Evolutionary conservation across 2,113 vertebrate genomes (phyloP).

Genomic region (Sisor rabdophorus): DNA sequence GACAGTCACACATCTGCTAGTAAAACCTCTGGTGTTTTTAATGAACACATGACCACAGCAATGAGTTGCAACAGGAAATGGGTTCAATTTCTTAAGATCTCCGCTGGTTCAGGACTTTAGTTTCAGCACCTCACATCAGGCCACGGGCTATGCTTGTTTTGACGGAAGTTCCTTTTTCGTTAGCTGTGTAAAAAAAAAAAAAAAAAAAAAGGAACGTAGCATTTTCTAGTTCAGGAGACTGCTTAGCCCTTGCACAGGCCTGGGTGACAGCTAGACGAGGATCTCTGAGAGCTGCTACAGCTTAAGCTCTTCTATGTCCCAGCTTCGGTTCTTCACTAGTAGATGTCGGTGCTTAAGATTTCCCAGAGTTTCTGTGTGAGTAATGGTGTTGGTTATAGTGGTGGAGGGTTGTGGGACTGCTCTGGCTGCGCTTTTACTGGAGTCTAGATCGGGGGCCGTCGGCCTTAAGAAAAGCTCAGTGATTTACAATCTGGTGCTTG

Average conservation of each 20-base stretch:
- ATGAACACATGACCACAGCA: neutral
- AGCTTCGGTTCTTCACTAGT: constrained; percentile 34
- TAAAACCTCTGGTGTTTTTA: neutral
- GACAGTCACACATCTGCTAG: neutral
- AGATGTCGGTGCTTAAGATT: constrained; percentile 27
- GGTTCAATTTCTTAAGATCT: constrained; percentile 3
- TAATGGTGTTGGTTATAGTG: constrained; percentile 37
- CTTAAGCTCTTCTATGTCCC: constrained; percentile 1
- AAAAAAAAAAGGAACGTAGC: constrained; percentile 51
- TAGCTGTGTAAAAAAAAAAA: constrained; percentile 44
- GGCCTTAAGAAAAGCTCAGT: constrained; percentile 40
- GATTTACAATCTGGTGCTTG: constrained; percentile 58
- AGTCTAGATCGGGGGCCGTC: constrained; percentile 39
- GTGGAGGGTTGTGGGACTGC: constrained; percentile 27
- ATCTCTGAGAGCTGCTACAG: neutral
- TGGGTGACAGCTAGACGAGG: constrained; percentile 21
- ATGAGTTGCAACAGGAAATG: neutral
- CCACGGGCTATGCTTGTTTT: constrained; percentile 20
- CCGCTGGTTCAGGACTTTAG: constrained; percentile 15
- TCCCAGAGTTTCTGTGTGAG: constrained; percentile 20
- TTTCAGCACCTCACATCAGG: constrained; percentile 24
- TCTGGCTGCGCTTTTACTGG: constrained; percentile 40
- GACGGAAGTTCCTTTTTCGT: constrained; percentile 38
- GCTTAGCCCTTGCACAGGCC: constrained; percentile 32
- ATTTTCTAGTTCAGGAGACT: constrained; percentile 42